Percentiles rank a stretch among this genome's conserved stretches.
These are phyloP conservation scores for Drosophila tsacasi DNA, from an alignment of 1,140 invertebrate species.

Conservation along the genomic window DNA sequence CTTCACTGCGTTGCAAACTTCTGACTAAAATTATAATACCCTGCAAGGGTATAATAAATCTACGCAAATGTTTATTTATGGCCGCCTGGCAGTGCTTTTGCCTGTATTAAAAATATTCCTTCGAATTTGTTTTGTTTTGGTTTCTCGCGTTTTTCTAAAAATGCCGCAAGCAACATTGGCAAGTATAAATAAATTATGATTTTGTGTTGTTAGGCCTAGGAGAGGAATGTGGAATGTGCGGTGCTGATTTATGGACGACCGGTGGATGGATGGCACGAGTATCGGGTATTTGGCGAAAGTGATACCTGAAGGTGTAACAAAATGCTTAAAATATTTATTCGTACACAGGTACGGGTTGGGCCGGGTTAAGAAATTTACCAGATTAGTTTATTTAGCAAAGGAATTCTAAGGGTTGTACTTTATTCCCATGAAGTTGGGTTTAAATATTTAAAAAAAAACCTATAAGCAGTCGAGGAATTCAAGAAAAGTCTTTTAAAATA, in stretches of 20 bases:
- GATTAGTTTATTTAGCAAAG: background rate
- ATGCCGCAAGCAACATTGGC: constrained; percentile 62
- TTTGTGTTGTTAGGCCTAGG: constrained; percentile 40
- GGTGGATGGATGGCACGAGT: constrained; percentile 23
- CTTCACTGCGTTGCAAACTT: too few species aligned
- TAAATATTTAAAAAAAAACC: background rate
- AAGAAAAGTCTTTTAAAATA: background rate
- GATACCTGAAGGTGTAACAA: constrained; percentile 3
- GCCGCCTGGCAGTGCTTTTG: constrained; percentile 43
- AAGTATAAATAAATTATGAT: constrained; percentile 55
- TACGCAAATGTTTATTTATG: constrained; percentile 75
- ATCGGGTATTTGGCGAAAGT: constrained; percentile 29
- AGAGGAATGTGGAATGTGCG: constrained; percentile 36
- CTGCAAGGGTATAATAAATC: too few species aligned
- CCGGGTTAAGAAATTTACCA: background rate
- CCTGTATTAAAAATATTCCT: constrained; percentile 63
- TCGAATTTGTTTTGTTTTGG: constrained; percentile 45
- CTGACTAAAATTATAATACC: too few species aligned
- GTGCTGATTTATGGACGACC: constrained; percentile 28
- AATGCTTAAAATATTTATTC: background rate
- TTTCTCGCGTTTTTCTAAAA: constrained; percentile 62
- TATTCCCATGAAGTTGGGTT: background rate
- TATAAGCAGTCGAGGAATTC: background rate
- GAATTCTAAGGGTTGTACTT: background rate
- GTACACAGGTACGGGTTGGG: background rate